These are phyloP conservation scores for Gobio occitaniae DNA, from an alignment of 2,797 vertebrate genomes.

Conservation along the genomic window DNA sequence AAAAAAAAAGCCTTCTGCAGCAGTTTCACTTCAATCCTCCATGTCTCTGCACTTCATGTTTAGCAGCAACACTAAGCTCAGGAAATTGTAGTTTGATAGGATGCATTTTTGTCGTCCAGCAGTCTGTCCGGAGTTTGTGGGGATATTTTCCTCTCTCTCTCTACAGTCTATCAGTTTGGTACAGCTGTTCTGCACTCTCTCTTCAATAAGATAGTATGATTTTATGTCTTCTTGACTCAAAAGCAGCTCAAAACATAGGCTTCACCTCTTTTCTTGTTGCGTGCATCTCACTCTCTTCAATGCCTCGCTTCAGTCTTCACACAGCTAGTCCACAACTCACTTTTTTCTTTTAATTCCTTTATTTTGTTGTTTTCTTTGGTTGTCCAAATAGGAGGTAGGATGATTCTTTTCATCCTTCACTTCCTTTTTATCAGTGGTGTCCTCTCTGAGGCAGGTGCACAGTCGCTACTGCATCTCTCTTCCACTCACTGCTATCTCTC, in stretches of 20 bases:
- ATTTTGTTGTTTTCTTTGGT: not conserved
- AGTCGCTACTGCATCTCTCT: constrained; percentile 37
- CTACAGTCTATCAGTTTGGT: not conserved
- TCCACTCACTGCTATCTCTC: constrained; percentile 27
- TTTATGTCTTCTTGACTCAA: constrained; percentile 6
- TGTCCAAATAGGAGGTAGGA: constrained; percentile 19
- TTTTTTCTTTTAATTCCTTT: constrained; percentile 3
- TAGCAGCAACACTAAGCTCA: not conserved
- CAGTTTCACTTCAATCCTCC: constrained; percentile 4
- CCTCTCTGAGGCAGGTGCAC: constrained; percentile 44
- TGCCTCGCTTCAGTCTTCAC: not conserved
- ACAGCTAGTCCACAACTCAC: constrained; percentile 2
- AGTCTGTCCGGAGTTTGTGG: not conserved
- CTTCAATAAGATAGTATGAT: not conserved
- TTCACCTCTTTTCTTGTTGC: constrained; percentile 18
- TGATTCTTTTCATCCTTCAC: not conserved
- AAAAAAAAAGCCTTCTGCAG: not conserved
- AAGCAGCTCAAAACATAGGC: not conserved
- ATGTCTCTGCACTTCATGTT: not conserved
- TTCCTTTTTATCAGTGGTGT: constrained; percentile 22
- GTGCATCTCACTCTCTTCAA: not conserved
- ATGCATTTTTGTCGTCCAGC: constrained; percentile 21
- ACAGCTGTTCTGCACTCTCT: not conserved
- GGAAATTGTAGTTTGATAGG: not conserved
- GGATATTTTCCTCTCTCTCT: not conserved